Percentiles rank a stretch among this genome's conserved stretches.
phyloP scores from a whole-genome alignment of 2,888 invertebrate species.

The Thymelicus sylvestris region DNA sequence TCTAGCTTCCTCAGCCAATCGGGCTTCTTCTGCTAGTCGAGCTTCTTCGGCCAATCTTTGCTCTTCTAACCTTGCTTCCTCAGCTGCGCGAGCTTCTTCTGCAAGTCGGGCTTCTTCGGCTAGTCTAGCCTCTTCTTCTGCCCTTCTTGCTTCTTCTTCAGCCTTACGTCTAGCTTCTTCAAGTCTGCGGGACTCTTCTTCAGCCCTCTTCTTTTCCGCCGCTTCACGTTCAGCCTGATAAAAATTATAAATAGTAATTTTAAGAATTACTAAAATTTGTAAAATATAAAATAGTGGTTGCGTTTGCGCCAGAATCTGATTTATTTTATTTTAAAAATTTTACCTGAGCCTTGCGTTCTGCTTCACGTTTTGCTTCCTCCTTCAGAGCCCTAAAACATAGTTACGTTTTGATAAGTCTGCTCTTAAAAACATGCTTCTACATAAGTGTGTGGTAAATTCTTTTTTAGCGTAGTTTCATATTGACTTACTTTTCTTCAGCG shows the following conservation, averaged over 20 bases:
- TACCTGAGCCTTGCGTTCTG: constrained; percentile 80
- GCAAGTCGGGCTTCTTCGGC: constrained; percentile 76
- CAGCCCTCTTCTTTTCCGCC: constrained; percentile 79
- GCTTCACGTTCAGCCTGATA: constrained; percentile 69
- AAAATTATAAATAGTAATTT: background rate
- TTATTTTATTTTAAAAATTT: no score
- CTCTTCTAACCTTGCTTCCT: constrained; percentile 64
- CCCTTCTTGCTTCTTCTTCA: constrained; percentile 72
- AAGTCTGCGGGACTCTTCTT: constrained; percentile 82
- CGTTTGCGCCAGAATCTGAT: no score
- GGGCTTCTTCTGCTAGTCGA: constrained; percentile 72
- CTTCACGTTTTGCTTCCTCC: constrained; percentile 80
- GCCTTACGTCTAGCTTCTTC: constrained; percentile 81
- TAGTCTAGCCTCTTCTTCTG: constrained; percentile 56
- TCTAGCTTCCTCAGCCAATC: constrained; percentile 66
- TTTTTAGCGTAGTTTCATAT: background rate
- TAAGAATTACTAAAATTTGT: no score
- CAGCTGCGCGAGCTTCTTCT: constrained; percentile 61
- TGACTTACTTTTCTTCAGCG: constrained; percentile 85
- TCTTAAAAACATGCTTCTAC: no score
- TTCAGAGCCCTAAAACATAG: constrained; percentile 72
- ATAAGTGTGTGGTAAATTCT: no score
- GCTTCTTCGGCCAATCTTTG: constrained; percentile 71
- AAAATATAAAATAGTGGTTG: no score
- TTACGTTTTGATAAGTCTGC: no score